Percentiles rank a stretch among this genome's conserved stretches.
Conservation (phyloP, 2,888 invertebrate genomes). For the Apamea monoglypha region DNA sequence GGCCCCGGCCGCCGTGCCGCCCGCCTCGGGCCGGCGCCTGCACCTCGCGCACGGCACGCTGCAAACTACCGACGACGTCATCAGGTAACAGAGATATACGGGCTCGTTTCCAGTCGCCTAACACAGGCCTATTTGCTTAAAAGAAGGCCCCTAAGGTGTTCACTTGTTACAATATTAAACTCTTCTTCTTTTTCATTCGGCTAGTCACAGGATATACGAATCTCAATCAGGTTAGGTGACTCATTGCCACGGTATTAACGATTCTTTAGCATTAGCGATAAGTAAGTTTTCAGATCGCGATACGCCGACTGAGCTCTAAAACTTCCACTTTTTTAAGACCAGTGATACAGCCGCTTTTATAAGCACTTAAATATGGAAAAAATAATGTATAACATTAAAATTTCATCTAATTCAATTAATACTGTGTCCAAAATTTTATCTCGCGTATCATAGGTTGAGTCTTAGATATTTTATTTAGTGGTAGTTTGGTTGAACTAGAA, state of each 20-base stretch:
- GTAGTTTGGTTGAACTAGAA: neutral
- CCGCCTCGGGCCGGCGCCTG: slow-evolving; percentile 94
- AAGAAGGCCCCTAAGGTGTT: neutral
- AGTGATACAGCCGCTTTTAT: no score
- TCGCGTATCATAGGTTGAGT: accelerated
- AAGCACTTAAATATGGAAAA: no score
- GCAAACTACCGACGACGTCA: slow-evolving; percentile 83
- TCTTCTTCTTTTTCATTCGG: neutral
- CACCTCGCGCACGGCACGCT: slow-evolving; percentile 95
- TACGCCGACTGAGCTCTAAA: neutral
- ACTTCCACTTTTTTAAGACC: neutral
- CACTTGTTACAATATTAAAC: neutral
- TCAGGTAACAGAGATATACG: slow-evolving; percentile 59
- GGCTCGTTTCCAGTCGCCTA: no score
- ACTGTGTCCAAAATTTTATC: neutral
- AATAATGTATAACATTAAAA: no score
- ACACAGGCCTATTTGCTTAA: neutral
- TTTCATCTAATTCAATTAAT: no score
- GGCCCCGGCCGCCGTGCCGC: slow-evolving; percentile 92
- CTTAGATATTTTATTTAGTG: neutral
- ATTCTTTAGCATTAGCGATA: neutral
- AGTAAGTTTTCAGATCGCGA: neutral
- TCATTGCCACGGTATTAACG: neutral
- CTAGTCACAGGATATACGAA: neutral
- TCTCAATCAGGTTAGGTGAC: neutral